phyloP scores from a whole-genome alignment of 2,888 invertebrate species.

The Lacanobia wlatinum region DNA sequence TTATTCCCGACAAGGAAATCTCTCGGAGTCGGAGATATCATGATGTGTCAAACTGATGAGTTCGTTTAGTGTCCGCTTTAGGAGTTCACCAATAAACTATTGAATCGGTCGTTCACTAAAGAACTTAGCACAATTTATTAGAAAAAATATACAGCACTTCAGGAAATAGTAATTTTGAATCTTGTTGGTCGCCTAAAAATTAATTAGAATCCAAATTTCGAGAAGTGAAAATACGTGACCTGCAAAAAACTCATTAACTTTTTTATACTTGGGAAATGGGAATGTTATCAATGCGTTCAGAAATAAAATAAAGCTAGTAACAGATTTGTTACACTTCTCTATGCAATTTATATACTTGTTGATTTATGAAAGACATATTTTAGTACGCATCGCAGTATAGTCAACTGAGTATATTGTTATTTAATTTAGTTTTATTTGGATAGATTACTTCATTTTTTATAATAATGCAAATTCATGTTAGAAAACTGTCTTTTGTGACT shows the following conservation, averaged over 20 bases:
- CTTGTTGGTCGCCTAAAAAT: background rate
- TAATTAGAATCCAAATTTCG: background rate
- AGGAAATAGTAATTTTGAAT: background rate
- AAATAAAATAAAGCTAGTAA: slow-evolving; percentile 33
- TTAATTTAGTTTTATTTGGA: too few relatives aligned
- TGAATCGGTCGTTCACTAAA: background rate
- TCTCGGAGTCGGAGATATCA: slow-evolving; percentile 69
- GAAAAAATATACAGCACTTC: background rate
- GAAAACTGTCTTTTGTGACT: background rate
- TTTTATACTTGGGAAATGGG: slow-evolving; percentile 4
- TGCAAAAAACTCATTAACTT: slow-evolving; percentile 21
- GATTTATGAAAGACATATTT: background rate
- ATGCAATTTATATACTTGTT: too few relatives aligned
- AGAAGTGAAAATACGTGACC: slow-evolving; percentile 22
- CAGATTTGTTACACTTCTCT: background rate
- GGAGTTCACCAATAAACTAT: background rate
- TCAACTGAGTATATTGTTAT: background rate
- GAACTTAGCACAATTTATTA: background rate
- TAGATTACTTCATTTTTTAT: fast-evolving
- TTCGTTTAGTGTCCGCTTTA: slow-evolving; percentile 45
- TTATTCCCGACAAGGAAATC: slow-evolving; percentile 69
- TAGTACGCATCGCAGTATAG: background rate
- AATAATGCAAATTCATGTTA: background rate
- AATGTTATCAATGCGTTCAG: slow-evolving; percentile 40
- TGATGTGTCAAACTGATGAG: slow-evolving; percentile 76